A percentile compares a stretch with the other conserved stretches of the same genome.
Conservation (phyloP, 1,140 invertebrate species). For the Druon quercuslanigerum region DNA sequence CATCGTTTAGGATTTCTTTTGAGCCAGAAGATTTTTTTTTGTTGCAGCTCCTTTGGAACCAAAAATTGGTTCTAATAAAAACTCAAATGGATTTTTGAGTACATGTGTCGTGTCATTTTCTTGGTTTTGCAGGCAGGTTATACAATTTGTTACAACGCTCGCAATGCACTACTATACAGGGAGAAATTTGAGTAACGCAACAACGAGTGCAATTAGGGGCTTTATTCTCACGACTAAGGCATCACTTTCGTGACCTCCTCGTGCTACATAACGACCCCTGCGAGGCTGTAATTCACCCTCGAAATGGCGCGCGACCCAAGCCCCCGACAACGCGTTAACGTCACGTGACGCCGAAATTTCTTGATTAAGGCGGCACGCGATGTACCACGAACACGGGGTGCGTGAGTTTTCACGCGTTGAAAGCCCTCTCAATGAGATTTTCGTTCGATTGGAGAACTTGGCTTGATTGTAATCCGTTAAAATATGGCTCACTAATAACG, state of each 20-base stretch:
- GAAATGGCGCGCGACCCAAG: slow-evolving; percentile 52
- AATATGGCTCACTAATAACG: background rate
- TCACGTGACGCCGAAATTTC: slow-evolving; percentile 69
- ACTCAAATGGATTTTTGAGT: too few species aligned
- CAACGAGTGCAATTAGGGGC: slow-evolving; percentile 44
- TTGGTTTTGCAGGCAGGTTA: background rate
- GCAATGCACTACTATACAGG: background rate
- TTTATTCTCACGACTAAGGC: slow-evolving; percentile 39
- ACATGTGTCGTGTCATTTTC: too few species aligned
- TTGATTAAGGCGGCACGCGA: slow-evolving; percentile 69
- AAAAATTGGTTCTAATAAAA: too few species aligned
- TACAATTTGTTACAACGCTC: background rate
- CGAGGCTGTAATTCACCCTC: slow-evolving; percentile 62
- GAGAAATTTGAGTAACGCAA: slow-evolving; percentile 45
- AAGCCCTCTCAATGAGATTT: slow-evolving; percentile 21
- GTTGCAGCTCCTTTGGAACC: too few species aligned
- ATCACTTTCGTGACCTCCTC: slow-evolving; percentile 48
- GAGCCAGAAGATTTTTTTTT: too few species aligned
- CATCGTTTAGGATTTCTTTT: too few species aligned
- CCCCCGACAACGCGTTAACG: slow-evolving; percentile 48
- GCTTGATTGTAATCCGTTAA: background rate
- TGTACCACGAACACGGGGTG: background rate
- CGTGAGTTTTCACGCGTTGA: slow-evolving; percentile 9
- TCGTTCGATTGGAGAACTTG: slow-evolving; percentile 27
- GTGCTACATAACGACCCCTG: slow-evolving; percentile 54